Percentiles rank a stretch among this genome's conserved stretches.
Conservation (phyloP, 1,140 invertebrate species). For the Stenopsyche tienmushanensis region DNA sequence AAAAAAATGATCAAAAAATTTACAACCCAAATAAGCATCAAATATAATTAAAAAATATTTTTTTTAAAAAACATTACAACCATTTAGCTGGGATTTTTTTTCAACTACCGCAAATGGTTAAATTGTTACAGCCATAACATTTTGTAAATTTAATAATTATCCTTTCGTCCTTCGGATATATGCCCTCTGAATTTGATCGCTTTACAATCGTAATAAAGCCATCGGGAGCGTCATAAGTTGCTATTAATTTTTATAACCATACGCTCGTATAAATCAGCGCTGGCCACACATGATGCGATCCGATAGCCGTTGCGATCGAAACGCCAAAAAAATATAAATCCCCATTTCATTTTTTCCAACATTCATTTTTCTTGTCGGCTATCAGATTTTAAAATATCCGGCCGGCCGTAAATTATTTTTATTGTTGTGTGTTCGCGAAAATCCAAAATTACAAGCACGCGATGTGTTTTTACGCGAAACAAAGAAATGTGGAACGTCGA, state of each 20-base stretch:
- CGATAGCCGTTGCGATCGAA: background rate
- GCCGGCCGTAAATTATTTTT: constrained; percentile 30
- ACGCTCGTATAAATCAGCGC: background rate
- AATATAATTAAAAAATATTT: no score
- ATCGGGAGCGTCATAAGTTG: background rate
- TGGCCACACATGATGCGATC: background rate
- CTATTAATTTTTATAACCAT: background rate
- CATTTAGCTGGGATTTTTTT: background rate
- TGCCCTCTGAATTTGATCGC: background rate
- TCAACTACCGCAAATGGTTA: background rate
- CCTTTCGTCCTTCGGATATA: background rate
- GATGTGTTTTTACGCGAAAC: constrained; percentile 15
- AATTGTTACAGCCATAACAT: background rate
- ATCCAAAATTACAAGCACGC: constrained; percentile 23
- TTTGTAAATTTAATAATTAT: background rate
- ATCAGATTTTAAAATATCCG: constrained; percentile 29
- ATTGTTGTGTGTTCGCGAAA: constrained; percentile 22
- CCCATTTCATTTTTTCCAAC: background rate
- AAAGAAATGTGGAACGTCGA: constrained; percentile 29
- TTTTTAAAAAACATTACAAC: no score
- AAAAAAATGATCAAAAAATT: no score
- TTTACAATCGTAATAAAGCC: background rate
- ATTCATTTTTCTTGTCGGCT: constrained; percentile 16
- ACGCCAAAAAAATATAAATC: background rate
- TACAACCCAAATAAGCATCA: no score